Conservation (phyloP, 2,888 invertebrate genomes). For the Heliconius aoede region DNA sequence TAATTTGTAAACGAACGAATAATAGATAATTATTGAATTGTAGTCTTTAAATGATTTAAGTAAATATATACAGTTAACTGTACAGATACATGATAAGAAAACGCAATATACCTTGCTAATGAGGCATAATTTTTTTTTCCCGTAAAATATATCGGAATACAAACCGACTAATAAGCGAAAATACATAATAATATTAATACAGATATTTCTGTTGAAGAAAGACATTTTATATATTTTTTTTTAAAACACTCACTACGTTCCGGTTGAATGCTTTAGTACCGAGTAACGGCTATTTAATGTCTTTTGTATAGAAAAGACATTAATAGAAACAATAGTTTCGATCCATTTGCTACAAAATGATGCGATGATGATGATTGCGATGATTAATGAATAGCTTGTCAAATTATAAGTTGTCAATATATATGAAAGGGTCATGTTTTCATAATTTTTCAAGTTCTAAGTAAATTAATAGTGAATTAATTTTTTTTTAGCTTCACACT, state of each 20-base stretch:
- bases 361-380: too few species aligned
- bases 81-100: neutral
- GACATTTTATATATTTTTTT: neutral
- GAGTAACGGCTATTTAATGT: neutral
- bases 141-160: conserved; percentile 8
- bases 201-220: neutral
- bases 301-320: neutral
- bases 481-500: too few species aligned
- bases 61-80: neutral
- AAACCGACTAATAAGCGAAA: conserved; percentile 12
- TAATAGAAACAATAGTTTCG: too few species aligned
- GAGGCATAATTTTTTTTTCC: too few species aligned
- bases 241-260: neutral
- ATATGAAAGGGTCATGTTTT: neutral
- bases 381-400: neutral
- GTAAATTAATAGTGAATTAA: neutral
- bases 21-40: neutral
- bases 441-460: neutral
- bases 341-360: too few species aligned
- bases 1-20: neutral
- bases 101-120: conserved; percentile 16
- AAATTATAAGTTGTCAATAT: conserved; percentile 1
- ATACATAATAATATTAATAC: conserved; percentile 11
- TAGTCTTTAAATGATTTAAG: neutral
- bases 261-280: neutral